phyloP scores from a whole-genome alignment of 2,888 invertebrate species.

The Dermolepida albohirtum region DNA sequence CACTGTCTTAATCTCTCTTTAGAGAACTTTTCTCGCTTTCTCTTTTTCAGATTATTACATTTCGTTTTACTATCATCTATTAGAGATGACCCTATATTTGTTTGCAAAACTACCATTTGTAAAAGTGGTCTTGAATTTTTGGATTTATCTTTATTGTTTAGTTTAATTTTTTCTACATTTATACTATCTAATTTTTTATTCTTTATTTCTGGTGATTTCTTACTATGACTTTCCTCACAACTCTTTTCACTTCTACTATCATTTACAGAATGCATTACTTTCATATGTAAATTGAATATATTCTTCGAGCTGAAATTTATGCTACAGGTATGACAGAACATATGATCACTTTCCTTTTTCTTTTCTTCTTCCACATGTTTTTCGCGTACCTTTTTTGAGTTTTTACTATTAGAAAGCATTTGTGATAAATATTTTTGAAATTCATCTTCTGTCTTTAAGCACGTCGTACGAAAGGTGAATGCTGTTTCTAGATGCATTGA shows the following conservation, averaged over 20 bases:
- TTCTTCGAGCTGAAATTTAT: conserved; percentile 21
- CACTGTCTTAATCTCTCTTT: neutral
- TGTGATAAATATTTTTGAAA: neutral
- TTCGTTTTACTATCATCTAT: neutral
- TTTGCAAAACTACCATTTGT: conserved; percentile 17
- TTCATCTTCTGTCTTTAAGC: conserved; percentile 24
- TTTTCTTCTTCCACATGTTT: neutral
- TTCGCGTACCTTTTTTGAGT: neutral
- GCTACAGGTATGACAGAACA: conserved; percentile 21
- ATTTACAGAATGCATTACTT: conserved; percentile 18
- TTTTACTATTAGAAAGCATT: neutral
- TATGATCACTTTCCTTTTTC: conserved; percentile 1
- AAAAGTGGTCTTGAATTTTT: conserved; percentile 7
- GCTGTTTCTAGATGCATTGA: conserved; percentile 32
- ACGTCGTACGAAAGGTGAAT: conserved; percentile 20
- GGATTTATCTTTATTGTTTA: neutral
- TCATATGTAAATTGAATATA: conserved; percentile 28
- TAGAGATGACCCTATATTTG: neutral
- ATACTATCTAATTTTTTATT: neutral
- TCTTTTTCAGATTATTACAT: neutral
- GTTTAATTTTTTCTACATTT: neutral
- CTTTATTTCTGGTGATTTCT: neutral
- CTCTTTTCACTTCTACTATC: neutral
- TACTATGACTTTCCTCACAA: neutral
- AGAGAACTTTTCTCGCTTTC: neutral